These are phyloP conservation scores for Bubalus kerabau DNA, from an alignment of 2,113 vertebrate genomes.

Conservation along the genomic window DNA sequence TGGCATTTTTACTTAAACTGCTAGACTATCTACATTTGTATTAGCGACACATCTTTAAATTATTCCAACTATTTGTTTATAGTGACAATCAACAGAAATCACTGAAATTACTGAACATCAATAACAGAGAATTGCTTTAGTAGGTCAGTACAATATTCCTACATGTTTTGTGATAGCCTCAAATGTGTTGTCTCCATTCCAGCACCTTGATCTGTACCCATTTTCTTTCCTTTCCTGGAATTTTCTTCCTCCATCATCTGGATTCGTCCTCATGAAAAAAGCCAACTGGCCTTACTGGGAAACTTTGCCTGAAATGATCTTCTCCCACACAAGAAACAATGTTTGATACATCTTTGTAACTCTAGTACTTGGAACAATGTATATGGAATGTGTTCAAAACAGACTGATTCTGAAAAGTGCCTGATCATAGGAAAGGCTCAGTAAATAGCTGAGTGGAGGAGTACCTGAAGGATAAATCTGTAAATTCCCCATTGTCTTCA, in stretches of 20 bases:
- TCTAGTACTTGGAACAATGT: background rate
- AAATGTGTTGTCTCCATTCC: background rate
- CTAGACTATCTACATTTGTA: background rate
- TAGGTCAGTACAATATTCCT: background rate
- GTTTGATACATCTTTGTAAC: background rate
- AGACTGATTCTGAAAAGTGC: background rate
- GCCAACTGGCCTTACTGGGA: background rate
- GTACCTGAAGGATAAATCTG: background rate
- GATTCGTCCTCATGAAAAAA: background rate
- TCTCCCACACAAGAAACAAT: background rate
- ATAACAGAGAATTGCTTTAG: background rate
- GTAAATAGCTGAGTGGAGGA: background rate
- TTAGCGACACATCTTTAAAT: conserved; percentile 18
- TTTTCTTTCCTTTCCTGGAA: background rate
- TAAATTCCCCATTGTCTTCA: background rate
- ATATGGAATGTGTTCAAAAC: background rate
- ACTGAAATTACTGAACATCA: background rate
- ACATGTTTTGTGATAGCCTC: background rate
- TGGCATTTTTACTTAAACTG: conserved; percentile 31
- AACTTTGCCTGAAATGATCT: background rate
- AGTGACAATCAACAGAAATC: background rate
- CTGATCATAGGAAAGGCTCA: background rate
- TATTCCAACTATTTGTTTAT: conserved; percentile 10
- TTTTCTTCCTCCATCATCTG: background rate
- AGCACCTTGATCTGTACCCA: background rate